Base-by-base conservation (phyloP, 1,140 invertebrate species). In the Bilobella aurantiaca region DNA sequence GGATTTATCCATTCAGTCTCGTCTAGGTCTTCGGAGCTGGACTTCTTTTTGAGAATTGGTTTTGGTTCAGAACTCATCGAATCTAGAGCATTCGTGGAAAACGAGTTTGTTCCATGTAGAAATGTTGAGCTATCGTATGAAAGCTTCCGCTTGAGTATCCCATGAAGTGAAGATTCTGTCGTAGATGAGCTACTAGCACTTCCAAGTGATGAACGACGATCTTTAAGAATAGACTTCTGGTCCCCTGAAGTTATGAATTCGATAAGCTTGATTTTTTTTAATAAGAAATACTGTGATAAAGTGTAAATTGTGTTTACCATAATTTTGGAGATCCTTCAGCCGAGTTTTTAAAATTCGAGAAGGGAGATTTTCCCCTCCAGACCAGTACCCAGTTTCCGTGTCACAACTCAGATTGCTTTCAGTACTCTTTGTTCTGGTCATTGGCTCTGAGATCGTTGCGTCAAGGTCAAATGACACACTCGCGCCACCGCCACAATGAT, bases 11-110 rank as follows among this genome's bases (percentile, higher is more conserved):
- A 85, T 28, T 86, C 86, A 65, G 84, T 80, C 72, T 91, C 87
- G 63, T 91, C 89, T 3, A 84, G 84, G 57, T 72, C 70, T 70
- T 92, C 90, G 0, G 84, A 84, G 58, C 85, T 88, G 0, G 86
- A 86, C 74, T 90, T 90, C 75, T 91, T 91, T 74, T 92, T 91
- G 8, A 92, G 74, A 74, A 92, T 91, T 1, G 89, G 89, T 69
- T 85, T 82, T 0, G 75, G 75, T 87, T 88, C 59, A 80, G 79
- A 68, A 69, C 23, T 70, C 21, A 63, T 25, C 29, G 57, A 63
- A 18, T 49, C 65, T 42, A 58, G 66, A 2, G 58, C 21, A 30
- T 58, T 46, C 42, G 66, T 34, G 12, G 69, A 70, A 58, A 65
- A 65, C 2, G 65, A 70, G 31, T 31, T 63, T 25, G 46, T 42